phyloP scores from a whole-genome alignment of 2,113 vertebrate genomes.

The Oryzias melastigma region DNA sequence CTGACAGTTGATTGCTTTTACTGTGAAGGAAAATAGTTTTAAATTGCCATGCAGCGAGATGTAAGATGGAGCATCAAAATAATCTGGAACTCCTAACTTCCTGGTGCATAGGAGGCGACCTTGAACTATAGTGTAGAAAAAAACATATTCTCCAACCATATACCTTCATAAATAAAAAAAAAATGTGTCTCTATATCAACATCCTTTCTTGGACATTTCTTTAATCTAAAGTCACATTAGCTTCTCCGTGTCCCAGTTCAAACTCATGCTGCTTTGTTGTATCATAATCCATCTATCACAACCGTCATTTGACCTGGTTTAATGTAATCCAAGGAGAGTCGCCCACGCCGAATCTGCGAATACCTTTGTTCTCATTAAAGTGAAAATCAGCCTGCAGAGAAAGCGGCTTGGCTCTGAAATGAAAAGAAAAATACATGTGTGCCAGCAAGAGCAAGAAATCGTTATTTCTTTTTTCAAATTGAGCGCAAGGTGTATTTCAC shows the following conservation, averaged over 20 bases:
- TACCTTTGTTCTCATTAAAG: slow-evolving; percentile 57
- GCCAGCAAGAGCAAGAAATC: slow-evolving; percentile 8
- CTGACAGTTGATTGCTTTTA: slow-evolving; percentile 31
- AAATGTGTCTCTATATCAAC: slow-evolving; percentile 44
- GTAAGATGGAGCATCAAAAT: slow-evolving; percentile 38
- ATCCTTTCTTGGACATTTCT: slow-evolving; percentile 46
- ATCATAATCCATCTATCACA: slow-evolving; percentile 57
- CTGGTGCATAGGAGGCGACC: slow-evolving; percentile 21
- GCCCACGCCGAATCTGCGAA: slow-evolving; percentile 46
- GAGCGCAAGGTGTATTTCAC: too few species aligned
- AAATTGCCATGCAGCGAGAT: slow-evolving; percentile 28
- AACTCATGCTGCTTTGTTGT: slow-evolving; percentile 44
- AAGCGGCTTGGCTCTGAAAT: slow-evolving; percentile 18
- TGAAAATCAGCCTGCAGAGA: slow-evolving; percentile 42
- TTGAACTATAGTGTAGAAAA: slow-evolving; percentile 38
- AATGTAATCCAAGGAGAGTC: slow-evolving; percentile 59
- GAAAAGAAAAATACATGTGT: slow-evolving; percentile 28
- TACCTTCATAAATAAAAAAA: slow-evolving; percentile 24
- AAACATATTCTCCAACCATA: slow-evolving; percentile 13
- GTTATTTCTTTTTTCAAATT: too few species aligned
- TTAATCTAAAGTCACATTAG: slow-evolving; percentile 49
- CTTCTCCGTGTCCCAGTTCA: slow-evolving; percentile 41
- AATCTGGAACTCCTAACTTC: slow-evolving; percentile 3
- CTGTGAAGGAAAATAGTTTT: slow-evolving; percentile 29
- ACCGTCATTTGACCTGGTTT: slow-evolving; percentile 62